A percentile compares a stretch with the other conserved stretches of the same genome.
Evolutionary conservation across 1,140 invertebrate genomes (phyloP).

Genomic region (Zaprionus lachaisei): DNA sequence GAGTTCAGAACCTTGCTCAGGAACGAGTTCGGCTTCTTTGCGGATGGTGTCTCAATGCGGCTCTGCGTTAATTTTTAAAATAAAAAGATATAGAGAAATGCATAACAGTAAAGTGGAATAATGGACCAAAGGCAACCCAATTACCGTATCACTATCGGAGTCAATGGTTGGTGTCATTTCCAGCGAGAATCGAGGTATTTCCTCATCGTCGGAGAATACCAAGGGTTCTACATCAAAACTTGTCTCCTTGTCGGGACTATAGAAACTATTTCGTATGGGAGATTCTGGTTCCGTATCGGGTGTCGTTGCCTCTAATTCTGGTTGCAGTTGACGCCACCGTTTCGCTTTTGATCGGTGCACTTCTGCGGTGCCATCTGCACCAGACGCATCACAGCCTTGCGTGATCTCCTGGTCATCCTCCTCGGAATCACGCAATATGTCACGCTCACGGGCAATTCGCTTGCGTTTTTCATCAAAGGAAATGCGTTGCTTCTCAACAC

Average conservation of each 20-base stretch:
- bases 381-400: background rate
- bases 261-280: slow-evolving; percentile 86
- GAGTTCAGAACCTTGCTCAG: slow-evolving; percentile 69
- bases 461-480: slow-evolving; percentile 83
- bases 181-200: slow-evolving; percentile 85
- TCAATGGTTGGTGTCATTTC: slow-evolving; percentile 83
- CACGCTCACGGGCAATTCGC: slow-evolving; percentile 76
- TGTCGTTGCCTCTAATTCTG: slow-evolving; percentile 52
- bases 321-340: slow-evolving; percentile 66
- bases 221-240: slow-evolving; percentile 87
- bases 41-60: slow-evolving; percentile 77
- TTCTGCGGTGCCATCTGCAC: background rate
- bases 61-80: slow-evolving; percentile 52
- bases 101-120: slow-evolving; percentile 23
- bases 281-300: slow-evolving; percentile 63
- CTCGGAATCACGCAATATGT: slow-evolving; percentile 78
- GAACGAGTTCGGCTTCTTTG: slow-evolving; percentile 75
- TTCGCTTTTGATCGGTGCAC: slow-evolving; percentile 31
- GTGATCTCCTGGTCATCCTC: slow-evolving; percentile 64
- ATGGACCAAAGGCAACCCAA: slow-evolving; percentile 41
- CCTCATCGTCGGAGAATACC: slow-evolving; percentile 89
- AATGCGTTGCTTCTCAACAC: slow-evolving; percentile 79
- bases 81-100: slow-evolving; percentile 4
- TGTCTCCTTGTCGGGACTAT: slow-evolving; percentile 87
- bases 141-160: slow-evolving; percentile 85